Base-by-base conservation (phyloP, 2,888 invertebrate species). In the Rhogogaster chlorosoma region DNA sequence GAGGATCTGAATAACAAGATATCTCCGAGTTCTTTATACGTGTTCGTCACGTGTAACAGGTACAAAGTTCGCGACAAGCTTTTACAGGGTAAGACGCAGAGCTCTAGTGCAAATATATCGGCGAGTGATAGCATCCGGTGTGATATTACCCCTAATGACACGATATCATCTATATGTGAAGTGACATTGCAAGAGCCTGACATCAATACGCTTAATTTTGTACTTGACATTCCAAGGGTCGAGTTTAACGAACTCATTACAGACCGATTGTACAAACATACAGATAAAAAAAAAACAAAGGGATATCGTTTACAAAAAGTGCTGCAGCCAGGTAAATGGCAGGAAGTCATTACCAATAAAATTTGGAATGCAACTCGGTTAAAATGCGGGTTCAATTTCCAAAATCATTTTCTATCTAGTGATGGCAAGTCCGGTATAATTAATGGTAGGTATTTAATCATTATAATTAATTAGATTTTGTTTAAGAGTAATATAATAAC, bases 331-430 rank as follows among this genome's bases (percentile, higher is more conserved):
- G 45, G 45, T 7, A n/a, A n/a, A n/a, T n/a, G n/a, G n/a, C n/a
- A n/a, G n/a, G n/a, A n/a, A n/a, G n/a, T n/a, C n/a, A n/a, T 45
- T 10, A 45, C 45, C 10, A 10, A 45, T 10, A 5, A 7, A 45
- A 45, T 45, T 45, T 45, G 45, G 45, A 45, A 45, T 45, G 45
- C n/a, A n/a, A n/a, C n/a, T n/a, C n/a, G n/a, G n/a, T n/a, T n/a
- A n/a, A n/a, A 84, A 36, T 83, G 86, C 36, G 82, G 82, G 42
- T 86, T 70, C 22, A 80, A 86, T 67, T 86, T 86, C 67, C 73
- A 84, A 84, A 71, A 70, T 70, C 70, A 70, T 22, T 70, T 18
- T 36, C 2, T 70, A 36, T 15, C 70, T 1, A 32, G 70, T 36
- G 70, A 70, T 36, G 70, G 18, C n/a, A 70, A 70, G 36, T 70